These are phyloP conservation scores for Halcyon badia DNA, from an alignment of 2,797 vertebrate genomes.

Conservation along the genomic window DNA sequence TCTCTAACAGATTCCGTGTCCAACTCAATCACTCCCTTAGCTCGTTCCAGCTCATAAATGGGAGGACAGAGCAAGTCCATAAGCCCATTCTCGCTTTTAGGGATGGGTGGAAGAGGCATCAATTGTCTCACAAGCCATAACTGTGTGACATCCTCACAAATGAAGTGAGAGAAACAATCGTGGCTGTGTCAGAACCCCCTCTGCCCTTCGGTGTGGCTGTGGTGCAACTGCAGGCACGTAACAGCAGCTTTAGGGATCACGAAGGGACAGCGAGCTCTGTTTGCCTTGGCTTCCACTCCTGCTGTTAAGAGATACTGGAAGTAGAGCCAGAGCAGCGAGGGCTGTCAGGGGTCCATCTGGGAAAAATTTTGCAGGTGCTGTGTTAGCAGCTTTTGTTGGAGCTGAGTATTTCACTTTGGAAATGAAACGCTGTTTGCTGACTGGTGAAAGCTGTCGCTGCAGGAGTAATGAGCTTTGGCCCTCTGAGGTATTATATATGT, in stretches of 20 bases:
- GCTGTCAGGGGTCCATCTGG: not conserved
- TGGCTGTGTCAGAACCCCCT: not conserved
- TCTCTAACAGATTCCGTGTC: not conserved
- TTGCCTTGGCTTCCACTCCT: not conserved
- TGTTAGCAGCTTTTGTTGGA: not conserved
- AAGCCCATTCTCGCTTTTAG: not conserved
- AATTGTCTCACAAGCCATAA: rapidly evolving
- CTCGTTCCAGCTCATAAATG: not conserved
- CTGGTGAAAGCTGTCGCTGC: not conserved
- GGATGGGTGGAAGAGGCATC: not conserved
- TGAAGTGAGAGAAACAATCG: not conserved
- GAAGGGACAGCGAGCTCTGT: not conserved
- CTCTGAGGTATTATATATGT: not conserved
- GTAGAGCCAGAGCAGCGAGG: not conserved
- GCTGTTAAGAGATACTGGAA: not conserved
- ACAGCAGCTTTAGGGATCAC: not conserved
- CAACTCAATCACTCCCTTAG: not conserved
- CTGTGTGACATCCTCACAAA: not conserved
- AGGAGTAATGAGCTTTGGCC: not conserved
- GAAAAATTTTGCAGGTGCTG: not conserved
- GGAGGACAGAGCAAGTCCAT: not conserved
- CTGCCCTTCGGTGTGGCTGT: not conserved
- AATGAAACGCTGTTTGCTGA: not conserved
- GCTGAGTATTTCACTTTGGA: not conserved
- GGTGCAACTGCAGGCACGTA: not conserved